These are phyloP conservation scores for Otocyon megalotis DNA, from an alignment of 2,113 vertebrate species.

Conservation along the genomic window DNA sequence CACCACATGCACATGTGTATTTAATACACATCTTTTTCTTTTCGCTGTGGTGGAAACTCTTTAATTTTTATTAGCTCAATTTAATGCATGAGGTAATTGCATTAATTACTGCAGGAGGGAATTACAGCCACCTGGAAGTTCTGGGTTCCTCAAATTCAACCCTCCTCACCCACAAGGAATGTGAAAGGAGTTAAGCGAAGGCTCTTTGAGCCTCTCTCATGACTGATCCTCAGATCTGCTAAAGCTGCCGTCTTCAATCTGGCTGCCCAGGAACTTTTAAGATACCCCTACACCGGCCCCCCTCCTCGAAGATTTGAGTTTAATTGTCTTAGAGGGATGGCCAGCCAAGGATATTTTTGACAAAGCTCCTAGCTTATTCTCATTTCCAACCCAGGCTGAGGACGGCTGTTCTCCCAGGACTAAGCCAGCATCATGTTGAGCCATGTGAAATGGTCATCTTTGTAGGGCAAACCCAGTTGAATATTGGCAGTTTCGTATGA, in stretches of 20 bases:
- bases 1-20: neutral
- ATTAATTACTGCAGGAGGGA: neutral
- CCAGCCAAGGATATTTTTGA: neutral
- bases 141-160: neutral
- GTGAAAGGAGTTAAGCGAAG: neutral
- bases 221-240: neutral
- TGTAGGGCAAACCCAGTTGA: neutral
- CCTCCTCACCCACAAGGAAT: neutral
- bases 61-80: conserved; percentile 30
- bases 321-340: neutral
- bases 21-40: neutral
- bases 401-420: neutral
- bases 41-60: neutral
- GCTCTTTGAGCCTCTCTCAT: neutral
- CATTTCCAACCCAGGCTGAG: neutral
- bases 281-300: neutral
- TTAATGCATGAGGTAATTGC: neutral
- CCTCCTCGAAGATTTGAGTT: neutral
- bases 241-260: neutral
- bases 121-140: neutral
- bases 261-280: neutral
- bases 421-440: neutral
- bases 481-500: neutral
- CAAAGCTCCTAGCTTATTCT: neutral
- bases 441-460: neutral